Base-by-base conservation (phyloP, 2,797 vertebrate species). In the Microchirus variegatus region DNA sequence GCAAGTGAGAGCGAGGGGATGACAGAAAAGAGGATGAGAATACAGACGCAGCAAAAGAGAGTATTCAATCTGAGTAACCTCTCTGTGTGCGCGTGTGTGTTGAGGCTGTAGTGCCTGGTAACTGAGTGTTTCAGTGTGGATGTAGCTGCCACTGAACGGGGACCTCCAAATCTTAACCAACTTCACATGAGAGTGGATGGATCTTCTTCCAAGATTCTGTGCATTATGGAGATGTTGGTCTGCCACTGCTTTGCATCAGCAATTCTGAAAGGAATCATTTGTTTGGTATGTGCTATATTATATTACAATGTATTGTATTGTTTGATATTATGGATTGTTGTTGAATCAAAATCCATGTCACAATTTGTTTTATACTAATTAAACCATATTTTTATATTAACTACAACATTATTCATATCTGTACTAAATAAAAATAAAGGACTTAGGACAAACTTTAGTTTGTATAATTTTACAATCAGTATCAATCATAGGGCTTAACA, bases 241-340 rank as follows among this genome's bases (percentile, higher is more conserved):
- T 40, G 44, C 35, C 64, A 48, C n/a, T 68, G 79, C 52, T 83
- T 83, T 54, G 31, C 80, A 51, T 73, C 77, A 83, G 72, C 75
- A 18, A 67, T 91, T 53, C 54, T 88, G 70, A 80, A 70, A 56
- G 85, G 80, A 66, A 68, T 63, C 31, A 57, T 80, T 48, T 81
- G 58, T 74, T 69, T 87, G 85, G 90, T 91, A 49, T 89, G 90
- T 78, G 19, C 3, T 52, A 38, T 2, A 41, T 41, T 22, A 2
- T 9, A 44, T 31, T 31, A 31, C 8, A 31, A 0, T 31, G 8
- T 31, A 31, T 31, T 7, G 8, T 7, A 14, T 7, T 43, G 5
- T 8, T 2, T 40, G 2, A 40, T 40, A 11, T 43, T 43, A 14
- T 13, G 13, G 6, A 14, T 7, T n/a, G 14, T 6, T n/a, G 14